Evolutionary conservation across 2,113 vertebrate species (phyloP).

Genomic region (Callocephalon fimbriatum): DNA sequence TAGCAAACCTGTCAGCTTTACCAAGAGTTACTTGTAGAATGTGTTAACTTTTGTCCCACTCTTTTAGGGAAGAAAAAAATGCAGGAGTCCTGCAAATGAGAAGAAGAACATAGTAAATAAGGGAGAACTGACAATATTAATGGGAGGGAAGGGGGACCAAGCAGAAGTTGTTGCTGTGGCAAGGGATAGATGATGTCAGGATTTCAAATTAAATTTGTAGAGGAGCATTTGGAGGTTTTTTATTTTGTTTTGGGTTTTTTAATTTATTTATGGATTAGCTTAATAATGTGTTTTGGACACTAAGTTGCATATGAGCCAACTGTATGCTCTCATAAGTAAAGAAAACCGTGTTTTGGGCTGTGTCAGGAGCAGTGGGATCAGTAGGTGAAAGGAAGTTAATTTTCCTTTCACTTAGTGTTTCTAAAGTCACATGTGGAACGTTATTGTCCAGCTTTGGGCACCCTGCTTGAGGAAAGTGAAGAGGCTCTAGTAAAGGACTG

Average conservation of each 20-base stretch:
- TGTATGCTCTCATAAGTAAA: not conserved
- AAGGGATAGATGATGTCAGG: not conserved
- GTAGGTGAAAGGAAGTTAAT: not conserved
- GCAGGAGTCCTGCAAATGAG: not conserved
- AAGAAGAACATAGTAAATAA: not conserved
- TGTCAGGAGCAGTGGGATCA: accelerated
- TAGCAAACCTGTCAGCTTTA: not conserved
- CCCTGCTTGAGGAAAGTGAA: not conserved
- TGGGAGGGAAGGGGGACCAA: not conserved
- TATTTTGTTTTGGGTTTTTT: not conserved
- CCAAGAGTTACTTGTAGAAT: not conserved
- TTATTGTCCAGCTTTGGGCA: not conserved
- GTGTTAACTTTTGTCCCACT: not conserved
- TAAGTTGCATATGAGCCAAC: not conserved
- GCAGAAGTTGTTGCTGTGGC: not conserved
- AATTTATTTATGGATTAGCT: not conserved
- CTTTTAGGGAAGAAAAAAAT: not conserved
- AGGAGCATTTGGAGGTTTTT: not conserved
- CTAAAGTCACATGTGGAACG: not conserved
- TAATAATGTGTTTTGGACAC: not conserved
- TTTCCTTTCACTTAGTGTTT: not conserved
- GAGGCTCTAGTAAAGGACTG: not conserved
- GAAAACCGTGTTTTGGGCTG: not conserved
- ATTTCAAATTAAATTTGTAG: not conserved
- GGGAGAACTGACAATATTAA: not conserved